Conservation (phyloP, 2,888 invertebrate genomes). For the Brenthis ino region DNA sequence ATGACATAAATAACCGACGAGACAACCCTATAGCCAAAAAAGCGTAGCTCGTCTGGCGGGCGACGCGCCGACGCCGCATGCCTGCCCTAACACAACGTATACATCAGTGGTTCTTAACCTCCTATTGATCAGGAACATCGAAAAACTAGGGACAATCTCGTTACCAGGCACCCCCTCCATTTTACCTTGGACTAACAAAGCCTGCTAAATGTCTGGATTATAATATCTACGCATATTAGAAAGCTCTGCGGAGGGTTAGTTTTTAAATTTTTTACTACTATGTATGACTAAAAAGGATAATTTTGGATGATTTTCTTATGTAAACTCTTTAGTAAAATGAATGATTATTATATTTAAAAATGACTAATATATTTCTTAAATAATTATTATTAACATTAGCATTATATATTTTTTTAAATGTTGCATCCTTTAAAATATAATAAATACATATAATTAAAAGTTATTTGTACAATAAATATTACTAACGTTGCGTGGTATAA, state of each 20-base stretch:
- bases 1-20: constrained; percentile 24
- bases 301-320: too few relatives aligned
- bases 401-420: too few relatives aligned
- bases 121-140: constrained; percentile 36
- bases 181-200: constrained; percentile 25
- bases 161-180: constrained; percentile 35
- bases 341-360: too few relatives aligned
- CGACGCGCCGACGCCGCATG: constrained; percentile 62
- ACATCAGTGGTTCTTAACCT: constrained; percentile 40
- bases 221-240: constrained; percentile 5
- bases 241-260: constrained; percentile 6
- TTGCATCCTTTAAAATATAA: too few relatives aligned
- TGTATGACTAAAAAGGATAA: too few relatives aligned
- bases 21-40: constrained; percentile 69
- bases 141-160: constrained; percentile 37
- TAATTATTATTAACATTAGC: too few relatives aligned
- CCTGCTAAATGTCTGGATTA: constrained; percentile 13
- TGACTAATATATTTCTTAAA: too few relatives aligned
- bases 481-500: too few relatives aligned
- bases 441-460: too few relatives aligned
- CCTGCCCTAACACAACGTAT: constrained; percentile 77
- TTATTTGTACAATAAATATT: too few relatives aligned
- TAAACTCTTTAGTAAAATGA: too few relatives aligned
- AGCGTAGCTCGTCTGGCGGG: constrained; percentile 54
- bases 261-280: background rate